phyloP scores from a whole-genome alignment of 2,888 invertebrate species.

The Drosophila pseudotalamancana region DNA sequence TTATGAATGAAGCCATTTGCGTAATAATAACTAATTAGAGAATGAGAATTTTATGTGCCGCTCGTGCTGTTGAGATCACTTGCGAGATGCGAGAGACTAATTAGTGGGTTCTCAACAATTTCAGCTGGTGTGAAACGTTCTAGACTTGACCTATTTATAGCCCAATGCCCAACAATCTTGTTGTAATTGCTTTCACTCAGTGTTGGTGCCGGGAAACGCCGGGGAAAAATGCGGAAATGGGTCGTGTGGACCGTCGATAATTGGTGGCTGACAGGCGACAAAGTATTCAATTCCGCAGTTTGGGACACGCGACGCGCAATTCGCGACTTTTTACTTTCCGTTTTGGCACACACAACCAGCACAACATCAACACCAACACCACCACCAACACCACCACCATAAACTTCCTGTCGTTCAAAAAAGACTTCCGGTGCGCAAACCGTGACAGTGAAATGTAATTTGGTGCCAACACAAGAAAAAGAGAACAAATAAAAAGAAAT shows the following conservation, averaged over 20 bases:
- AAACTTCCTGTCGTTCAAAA: conserved; percentile 52
- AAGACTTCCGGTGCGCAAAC: conserved; percentile 46
- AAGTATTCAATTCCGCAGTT: conserved; percentile 42
- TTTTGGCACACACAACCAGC: conserved; percentile 36
- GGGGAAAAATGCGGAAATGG: conserved; percentile 48
- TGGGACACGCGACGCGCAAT: conserved; percentile 35
- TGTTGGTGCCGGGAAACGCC: neutral
- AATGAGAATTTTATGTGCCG: conserved; percentile 10
- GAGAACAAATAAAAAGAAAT: neutral
- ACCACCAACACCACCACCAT: conserved; percentile 10
- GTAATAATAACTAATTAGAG: conserved; percentile 15
- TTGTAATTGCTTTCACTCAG: conserved; percentile 25
- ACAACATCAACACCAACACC: neutral
- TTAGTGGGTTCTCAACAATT: conserved; percentile 30
- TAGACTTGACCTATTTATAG: conserved; percentile 78
- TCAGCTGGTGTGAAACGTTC: conserved; percentile 30
- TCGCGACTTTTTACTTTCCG: conserved; percentile 10
- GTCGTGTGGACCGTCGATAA: conserved; percentile 25
- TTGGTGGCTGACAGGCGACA: conserved; percentile 35
- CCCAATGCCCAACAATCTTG: conserved; percentile 26
- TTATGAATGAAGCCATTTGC: neutral
- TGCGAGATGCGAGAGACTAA: conserved; percentile 30
- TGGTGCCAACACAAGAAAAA: conserved; percentile 34
- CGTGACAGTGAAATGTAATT: conserved; percentile 46
- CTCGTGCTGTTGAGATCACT: conserved; percentile 20